A percentile compares a stretch with the other conserved stretches of the same genome.
These are phyloP conservation scores for Mixornis gularis DNA, from an alignment of 2,113 vertebrate species.

Conservation along the genomic window DNA sequence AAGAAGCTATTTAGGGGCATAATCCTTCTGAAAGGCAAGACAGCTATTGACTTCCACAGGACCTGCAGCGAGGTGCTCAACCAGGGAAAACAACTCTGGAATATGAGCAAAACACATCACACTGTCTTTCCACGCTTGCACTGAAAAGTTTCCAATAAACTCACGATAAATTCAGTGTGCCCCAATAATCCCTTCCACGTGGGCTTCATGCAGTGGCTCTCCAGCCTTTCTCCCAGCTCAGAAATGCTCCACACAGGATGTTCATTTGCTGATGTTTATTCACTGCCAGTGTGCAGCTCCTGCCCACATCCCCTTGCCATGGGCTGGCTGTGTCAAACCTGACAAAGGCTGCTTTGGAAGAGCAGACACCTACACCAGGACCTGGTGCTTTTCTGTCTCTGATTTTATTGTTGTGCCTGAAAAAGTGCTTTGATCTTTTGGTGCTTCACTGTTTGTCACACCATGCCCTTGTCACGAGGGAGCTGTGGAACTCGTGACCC, in stretches of 20 bases:
- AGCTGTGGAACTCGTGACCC: neutral
- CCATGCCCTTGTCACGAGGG: neutral
- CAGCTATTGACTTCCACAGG: conserved; percentile 23
- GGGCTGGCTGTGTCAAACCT: neutral
- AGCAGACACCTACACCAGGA: neutral
- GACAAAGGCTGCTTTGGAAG: neutral
- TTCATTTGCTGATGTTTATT: neutral
- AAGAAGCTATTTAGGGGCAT: conserved; percentile 39
- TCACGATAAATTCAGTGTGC: fast-evolving
- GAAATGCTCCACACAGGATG: neutral
- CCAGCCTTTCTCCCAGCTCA: neutral
- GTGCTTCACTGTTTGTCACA: neutral
- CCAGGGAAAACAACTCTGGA: neutral
- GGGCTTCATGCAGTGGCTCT: neutral
- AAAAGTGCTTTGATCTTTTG: neutral
- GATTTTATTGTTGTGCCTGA: neutral
- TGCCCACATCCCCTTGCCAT: fast-evolving
- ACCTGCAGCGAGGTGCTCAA: neutral
- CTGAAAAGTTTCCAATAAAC: neutral
- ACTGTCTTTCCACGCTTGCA: neutral
- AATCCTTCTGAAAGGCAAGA: conserved; percentile 36
- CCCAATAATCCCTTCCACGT: neutral
- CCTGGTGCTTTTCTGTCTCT: neutral
- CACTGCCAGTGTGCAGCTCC: neutral
- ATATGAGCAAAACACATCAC: neutral